Evolutionary conservation across 2,888 invertebrate species (phyloP).

Genomic region (Abrostola tripartita): DNA sequence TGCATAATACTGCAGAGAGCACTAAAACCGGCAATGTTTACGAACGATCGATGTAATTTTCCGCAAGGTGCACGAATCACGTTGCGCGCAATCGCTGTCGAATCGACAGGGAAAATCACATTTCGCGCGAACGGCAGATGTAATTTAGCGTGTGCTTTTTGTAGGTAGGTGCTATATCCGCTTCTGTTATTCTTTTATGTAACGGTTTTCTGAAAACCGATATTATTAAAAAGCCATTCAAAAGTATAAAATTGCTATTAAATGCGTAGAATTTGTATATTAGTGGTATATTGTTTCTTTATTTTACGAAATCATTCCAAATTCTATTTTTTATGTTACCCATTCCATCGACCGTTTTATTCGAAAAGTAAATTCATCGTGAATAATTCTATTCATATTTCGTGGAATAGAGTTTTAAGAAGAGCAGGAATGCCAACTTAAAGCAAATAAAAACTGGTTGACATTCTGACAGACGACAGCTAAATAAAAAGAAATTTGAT

Average conservation of each 20-base stretch:
- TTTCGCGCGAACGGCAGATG: constrained; percentile 38
- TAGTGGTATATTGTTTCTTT: too few relatives aligned
- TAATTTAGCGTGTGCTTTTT: constrained; percentile 18
- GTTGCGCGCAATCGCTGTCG: constrained; percentile 65
- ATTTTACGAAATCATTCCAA: too few relatives aligned
- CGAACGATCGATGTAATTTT: constrained; percentile 58
- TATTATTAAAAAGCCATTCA: too few relatives aligned
- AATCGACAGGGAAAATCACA: constrained; percentile 48
- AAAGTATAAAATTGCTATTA: too few relatives aligned
- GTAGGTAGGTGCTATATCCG: background rate
- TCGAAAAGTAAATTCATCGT: background rate
- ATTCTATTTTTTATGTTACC: too few relatives aligned
- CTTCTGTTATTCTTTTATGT: background rate
- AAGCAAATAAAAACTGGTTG: constrained; percentile 45
- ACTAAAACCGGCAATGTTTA: constrained; percentile 34
- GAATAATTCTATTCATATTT: background rate
- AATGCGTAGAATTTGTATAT: too few relatives aligned
- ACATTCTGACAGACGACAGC: constrained; percentile 61
- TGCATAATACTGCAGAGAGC: constrained; percentile 33
- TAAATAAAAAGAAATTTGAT: constrained; percentile 81
- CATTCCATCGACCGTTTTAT: too few relatives aligned
- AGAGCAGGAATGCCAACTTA: constrained; percentile 52
- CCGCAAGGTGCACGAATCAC: constrained; percentile 42
- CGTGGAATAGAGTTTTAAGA: background rate
- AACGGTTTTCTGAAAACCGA: background rate